phyloP scores from a whole-genome alignment of 2,888 invertebrate genomes.

The Zonitis immaculata region DNA sequence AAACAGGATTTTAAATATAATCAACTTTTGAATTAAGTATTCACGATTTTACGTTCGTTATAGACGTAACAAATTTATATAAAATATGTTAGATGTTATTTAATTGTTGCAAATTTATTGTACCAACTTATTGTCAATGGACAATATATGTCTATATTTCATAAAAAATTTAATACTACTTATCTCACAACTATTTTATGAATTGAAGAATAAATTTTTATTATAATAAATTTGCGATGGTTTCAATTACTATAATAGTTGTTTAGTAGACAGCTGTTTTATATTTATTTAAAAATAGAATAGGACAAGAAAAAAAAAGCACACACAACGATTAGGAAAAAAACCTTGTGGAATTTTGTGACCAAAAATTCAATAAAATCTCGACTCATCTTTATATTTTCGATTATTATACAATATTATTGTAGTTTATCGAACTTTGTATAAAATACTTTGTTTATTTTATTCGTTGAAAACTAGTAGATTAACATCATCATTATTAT shows the following conservation, averaged over 20 bases:
- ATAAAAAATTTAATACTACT: too few relatives aligned
- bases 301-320: not conserved
- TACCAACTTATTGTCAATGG: not conserved
- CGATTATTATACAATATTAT: not conserved
- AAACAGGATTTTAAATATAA: not conserved
- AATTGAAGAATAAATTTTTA: not conserved
- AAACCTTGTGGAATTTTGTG: not conserved
- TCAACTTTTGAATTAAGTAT: not conserved
- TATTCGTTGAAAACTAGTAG: not conserved
- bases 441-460: not conserved
- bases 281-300: not conserved
- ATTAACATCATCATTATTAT: not conserved
- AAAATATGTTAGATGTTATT: not conserved
- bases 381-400: not conserved
- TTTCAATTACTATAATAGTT: not conserved
- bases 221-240: not conserved
- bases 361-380: not conserved
- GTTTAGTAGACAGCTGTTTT: not conserved
- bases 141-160: too few relatives aligned
- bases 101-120: not conserved
- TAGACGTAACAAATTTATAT: not conserved
- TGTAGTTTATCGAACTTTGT: not conserved
- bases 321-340: not conserved
- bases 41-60: not conserved
- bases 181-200: too few relatives aligned